Evolutionary conservation across 2,113 vertebrate genomes (phyloP).

Genomic region (Regulus satrapa): DNA sequence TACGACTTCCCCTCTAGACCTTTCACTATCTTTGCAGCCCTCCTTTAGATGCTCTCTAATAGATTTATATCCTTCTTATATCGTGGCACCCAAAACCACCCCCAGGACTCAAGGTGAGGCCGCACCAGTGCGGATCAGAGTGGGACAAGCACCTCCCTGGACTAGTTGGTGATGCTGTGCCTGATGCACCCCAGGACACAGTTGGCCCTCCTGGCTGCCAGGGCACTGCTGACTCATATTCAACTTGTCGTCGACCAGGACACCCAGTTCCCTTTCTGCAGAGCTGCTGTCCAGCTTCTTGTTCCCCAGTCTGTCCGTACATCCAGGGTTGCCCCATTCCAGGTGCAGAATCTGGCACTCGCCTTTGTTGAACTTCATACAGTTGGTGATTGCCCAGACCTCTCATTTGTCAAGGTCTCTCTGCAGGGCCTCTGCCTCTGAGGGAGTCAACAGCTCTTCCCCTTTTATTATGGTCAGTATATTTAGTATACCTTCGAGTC

Average conservation of each 20-base stretch:
- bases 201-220: background rate
- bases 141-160: background rate
- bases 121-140: background rate
- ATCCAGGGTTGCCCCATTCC: background rate
- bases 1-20: background rate
- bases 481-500: background rate
- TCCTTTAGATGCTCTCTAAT: background rate
- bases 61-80: background rate
- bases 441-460: background rate
- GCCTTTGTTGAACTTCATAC: background rate
- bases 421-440: background rate
- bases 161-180: background rate
- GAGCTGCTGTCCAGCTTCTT: background rate
- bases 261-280: background rate
- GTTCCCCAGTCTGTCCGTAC: background rate
- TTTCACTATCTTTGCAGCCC: background rate
- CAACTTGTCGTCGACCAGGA: background rate
- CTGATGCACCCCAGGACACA: background rate
- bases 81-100: background rate
- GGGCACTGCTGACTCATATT: background rate
- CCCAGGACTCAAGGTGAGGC: background rate
- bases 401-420: background rate
- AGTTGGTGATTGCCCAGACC: background rate
- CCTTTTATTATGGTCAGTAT: background rate
- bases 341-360: background rate